Evolutionary conservation across 2,888 invertebrate species (phyloP).

Genomic region (Agrochola litura): DNA sequence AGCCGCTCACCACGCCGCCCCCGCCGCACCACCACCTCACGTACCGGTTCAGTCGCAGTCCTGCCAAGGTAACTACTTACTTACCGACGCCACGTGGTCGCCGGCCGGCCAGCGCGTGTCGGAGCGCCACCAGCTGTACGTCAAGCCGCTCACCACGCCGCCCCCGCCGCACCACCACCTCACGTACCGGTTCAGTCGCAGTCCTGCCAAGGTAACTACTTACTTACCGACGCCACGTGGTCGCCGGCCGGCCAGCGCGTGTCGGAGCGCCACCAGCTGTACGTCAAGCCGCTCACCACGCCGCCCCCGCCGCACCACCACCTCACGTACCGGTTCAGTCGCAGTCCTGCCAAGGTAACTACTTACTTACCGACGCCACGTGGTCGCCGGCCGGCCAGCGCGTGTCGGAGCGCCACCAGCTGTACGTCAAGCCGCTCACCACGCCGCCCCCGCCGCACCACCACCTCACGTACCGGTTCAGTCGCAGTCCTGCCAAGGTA

Average conservation of each 20-base stretch:
- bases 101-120: no score
- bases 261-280: constrained; percentile 87
- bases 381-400: constrained; percentile 82
- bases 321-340: constrained; percentile 95
- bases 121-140: constrained; percentile 89
- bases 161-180: constrained; percentile 89
- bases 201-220: constrained; percentile 73
- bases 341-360: constrained; percentile 86
- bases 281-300: constrained; percentile 86
- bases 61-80: constrained; percentile 91
- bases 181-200: constrained; percentile 95
- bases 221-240: no score
- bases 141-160: constrained; percentile 86
- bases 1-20: constrained; percentile 85
- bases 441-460: constrained; percentile 87
- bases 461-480: constrained; percentile 94
- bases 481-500: constrained; percentile 92
- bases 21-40: constrained; percentile 90
- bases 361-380: constrained; percentile 81
- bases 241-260: no score
- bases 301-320: constrained; percentile 88
- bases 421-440: constrained; percentile 87
- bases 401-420: constrained; percentile 75
- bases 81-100: no score
- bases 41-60: constrained; percentile 96